Conservation (phyloP, 1,140 invertebrate species). For the Apis cerana region DNA sequence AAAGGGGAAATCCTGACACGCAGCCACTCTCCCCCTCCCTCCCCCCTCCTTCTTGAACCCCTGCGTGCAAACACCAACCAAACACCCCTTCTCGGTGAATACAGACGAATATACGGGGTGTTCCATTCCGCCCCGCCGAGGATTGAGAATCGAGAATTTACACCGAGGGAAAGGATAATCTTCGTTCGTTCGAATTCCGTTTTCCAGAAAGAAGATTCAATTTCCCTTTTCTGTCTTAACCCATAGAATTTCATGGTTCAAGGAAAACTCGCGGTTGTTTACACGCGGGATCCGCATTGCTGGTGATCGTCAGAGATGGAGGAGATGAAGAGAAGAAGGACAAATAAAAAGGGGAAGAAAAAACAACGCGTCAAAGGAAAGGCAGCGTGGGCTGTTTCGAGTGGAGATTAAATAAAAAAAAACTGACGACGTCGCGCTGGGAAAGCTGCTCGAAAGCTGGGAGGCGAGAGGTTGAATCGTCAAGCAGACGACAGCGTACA, state of each 20-base stretch:
- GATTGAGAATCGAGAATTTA: not conserved
- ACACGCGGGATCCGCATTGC: too few relatives aligned
- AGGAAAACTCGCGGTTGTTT: too few relatives aligned
- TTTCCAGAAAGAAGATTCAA: too few relatives aligned
- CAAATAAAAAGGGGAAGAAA: too few relatives aligned
- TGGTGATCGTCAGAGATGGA: too few relatives aligned
- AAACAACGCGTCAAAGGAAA: not conserved
- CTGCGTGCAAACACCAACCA: constrained; percentile 23
- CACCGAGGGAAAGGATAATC: not conserved
- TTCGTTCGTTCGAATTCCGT: not conserved
- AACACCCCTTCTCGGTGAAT: not conserved
- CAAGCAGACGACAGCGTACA: not conserved
- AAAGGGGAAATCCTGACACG: constrained; percentile 49
- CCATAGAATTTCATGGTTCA: too few relatives aligned
- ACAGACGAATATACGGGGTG: constrained; percentile 23
- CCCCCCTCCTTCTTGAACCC: constrained; percentile 21
- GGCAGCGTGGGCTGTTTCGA: not conserved
- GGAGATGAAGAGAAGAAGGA: not conserved
- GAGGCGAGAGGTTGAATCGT: not conserved
- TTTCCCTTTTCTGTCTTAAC: too few relatives aligned
- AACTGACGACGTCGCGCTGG: not conserved
- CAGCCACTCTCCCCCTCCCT: not conserved
- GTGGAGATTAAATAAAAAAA: constrained; percentile 4
- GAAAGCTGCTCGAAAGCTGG: not conserved
- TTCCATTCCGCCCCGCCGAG: not conserved